These are phyloP conservation scores for Hirudinaria manillensis DNA, from an alignment of 2,888 invertebrate species.

Conservation along the genomic window DNA sequence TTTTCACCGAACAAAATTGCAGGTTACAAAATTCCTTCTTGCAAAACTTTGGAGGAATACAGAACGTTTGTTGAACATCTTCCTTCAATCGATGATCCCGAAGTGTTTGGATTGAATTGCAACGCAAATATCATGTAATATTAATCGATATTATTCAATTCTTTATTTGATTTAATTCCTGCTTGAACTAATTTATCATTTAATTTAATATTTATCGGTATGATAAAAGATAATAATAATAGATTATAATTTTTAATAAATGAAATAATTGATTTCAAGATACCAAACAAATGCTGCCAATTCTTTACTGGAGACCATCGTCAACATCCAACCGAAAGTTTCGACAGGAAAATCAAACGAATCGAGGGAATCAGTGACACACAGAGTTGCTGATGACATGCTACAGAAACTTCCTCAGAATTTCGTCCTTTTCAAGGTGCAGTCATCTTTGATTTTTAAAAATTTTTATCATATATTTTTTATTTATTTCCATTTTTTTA, in stretches of 20 bases:
- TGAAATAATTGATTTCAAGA: no score
- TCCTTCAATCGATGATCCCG: slow-evolving; percentile 70
- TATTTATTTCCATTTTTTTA: background rate
- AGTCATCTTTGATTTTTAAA: background rate
- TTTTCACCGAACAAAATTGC: slow-evolving; percentile 17
- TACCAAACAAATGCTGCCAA: slow-evolving; percentile 86
- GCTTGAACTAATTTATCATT: no score
- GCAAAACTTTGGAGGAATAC: slow-evolving; percentile 58
- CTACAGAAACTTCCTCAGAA: slow-evolving; percentile 74
- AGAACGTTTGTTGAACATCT: slow-evolving; percentile 79
- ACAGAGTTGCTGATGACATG: slow-evolving; percentile 88
- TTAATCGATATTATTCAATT: no score
- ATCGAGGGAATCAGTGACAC: slow-evolving; percentile 84
- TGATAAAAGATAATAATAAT: no score
- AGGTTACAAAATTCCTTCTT: slow-evolving; percentile 79
- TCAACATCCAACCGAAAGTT: slow-evolving; percentile 77
- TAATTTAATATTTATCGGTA: no score
- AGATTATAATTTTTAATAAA: no score
- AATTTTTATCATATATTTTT: background rate
- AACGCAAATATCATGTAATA: slow-evolving; percentile 90
- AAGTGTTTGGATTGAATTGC: slow-evolving; percentile 89
- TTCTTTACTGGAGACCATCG: slow-evolving; percentile 83
- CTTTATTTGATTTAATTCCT: no score
- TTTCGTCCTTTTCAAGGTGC: slow-evolving; percentile 76
- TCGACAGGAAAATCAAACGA: slow-evolving; percentile 68